A percentile compares a stretch with the other conserved stretches of the same genome.
phyloP scores from a whole-genome alignment of 2,797 vertebrate genomes.

The Anguilla marmorata region DNA sequence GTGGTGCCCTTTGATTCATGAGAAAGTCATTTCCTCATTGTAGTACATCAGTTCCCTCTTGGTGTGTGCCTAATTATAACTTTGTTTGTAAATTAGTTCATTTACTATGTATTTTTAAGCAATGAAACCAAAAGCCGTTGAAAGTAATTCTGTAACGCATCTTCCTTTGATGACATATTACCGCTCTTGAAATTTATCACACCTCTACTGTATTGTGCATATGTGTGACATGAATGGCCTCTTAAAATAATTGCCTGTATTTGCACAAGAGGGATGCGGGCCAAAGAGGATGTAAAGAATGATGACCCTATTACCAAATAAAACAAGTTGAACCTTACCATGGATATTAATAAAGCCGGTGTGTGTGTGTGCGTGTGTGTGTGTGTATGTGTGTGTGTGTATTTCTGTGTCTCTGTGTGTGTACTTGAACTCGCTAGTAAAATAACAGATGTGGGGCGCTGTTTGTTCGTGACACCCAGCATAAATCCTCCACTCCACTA shows the following conservation, averaged over 20 bases:
- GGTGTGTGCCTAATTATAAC: neutral
- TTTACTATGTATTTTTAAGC: neutral
- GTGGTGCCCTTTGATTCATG: constrained; percentile 29
- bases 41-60: neutral
- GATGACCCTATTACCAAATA: neutral
- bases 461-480: constrained; percentile 27
- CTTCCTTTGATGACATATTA: neutral
- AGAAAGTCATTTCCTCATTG: constrained; percentile 25
- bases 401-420: neutral
- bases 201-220: neutral
- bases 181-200: neutral
- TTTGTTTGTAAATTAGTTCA: neutral
- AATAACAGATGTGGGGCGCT: constrained; percentile 43
- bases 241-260: neutral
- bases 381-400: constrained; percentile 25
- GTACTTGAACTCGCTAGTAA: constrained; percentile 25
- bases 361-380: constrained; percentile 12
- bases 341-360: neutral
- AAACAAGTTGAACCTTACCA: constrained; percentile 24
- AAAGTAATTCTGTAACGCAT: neutral
- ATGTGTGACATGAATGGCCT: neutral
- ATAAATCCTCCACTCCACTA: constrained; percentile 31
- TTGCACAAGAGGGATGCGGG: neutral
- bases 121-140: neutral
- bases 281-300: neutral